A percentile compares a stretch with the other conserved stretches of the same genome.
phyloP scores from a whole-genome alignment of 2,113 vertebrate genomes.

The Puntigrus tetrazona region DNA sequence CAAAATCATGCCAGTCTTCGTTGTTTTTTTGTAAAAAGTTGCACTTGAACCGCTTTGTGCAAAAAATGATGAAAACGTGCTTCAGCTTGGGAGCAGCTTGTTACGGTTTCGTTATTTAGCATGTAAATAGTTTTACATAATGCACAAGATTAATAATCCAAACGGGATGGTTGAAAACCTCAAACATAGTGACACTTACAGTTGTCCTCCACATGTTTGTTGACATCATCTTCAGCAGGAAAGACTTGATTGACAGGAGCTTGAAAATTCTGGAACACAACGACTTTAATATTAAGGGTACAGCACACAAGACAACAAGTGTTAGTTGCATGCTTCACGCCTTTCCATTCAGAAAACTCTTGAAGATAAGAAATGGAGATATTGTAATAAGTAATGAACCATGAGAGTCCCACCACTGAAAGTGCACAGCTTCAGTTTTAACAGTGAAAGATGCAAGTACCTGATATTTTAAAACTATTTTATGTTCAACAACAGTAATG shows the following conservation, averaged over 20 bases:
- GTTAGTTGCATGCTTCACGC: slow-evolving; percentile 5
- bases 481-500: no score
- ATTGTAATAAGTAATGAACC: neutral
- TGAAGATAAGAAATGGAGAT: neutral
- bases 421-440: neutral
- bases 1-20: no score
- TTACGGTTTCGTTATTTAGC: no score
- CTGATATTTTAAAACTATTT: no score
- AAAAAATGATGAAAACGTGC: no score
- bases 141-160: no score
- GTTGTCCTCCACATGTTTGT: slow-evolving; percentile 96
- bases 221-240: slow-evolving; percentile 92
- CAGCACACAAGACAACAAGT: neutral
- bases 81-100: no score
- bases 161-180: neutral
- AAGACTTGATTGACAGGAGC: slow-evolving; percentile 93
- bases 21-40: no score
- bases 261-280: slow-evolving; percentile 80
- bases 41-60: no score
- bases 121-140: no score
- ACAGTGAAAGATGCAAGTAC: no score
- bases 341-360: neutral
- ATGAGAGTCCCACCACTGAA: neutral
- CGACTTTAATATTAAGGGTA: neutral
- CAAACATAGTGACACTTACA: slow-evolving; percentile 80